These are phyloP conservation scores for Melanotaenia boesemani DNA, from an alignment of 2,797 vertebrate genomes.

Conservation along the genomic window DNA sequence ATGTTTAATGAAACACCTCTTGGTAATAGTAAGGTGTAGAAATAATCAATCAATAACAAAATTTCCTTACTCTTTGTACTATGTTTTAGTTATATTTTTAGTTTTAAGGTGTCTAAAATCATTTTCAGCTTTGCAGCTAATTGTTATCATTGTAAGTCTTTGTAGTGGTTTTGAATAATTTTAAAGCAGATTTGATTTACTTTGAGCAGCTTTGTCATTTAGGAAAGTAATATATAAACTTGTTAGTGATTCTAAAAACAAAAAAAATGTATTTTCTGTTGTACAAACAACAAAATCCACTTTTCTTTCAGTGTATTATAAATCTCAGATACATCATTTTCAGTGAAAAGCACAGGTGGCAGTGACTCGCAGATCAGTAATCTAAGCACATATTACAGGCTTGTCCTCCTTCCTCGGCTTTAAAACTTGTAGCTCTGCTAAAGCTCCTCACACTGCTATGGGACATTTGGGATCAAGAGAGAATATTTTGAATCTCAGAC, in stretches of 20 bases:
- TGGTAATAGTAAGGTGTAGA: too few relatives aligned
- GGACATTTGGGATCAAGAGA: slow-evolving; percentile 59
- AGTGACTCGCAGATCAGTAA: slow-evolving; percentile 36
- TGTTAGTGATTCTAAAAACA: neutral
- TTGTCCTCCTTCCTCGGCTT: slow-evolving; percentile 38
- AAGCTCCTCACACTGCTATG: slow-evolving; percentile 44
- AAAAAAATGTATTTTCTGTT: neutral
- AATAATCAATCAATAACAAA: too few relatives aligned
- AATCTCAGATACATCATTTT: slow-evolving; percentile 1
- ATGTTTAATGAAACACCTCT: too few relatives aligned
- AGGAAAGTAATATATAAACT: neutral
- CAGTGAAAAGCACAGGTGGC: slow-evolving; percentile 25
- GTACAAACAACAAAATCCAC: neutral
- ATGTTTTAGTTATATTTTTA: too few relatives aligned
- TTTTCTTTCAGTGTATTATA: slow-evolving; percentile 26
- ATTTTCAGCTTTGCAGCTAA: neutral
- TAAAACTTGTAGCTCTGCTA: slow-evolving; percentile 56
- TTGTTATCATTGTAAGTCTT: neutral
- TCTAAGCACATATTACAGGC: slow-evolving; percentile 47
- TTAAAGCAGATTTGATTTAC: neutral
- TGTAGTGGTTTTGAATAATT: neutral
- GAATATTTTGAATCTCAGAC: slow-evolving; percentile 53
- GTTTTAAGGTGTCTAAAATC: too few relatives aligned
- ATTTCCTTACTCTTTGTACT: too few relatives aligned
- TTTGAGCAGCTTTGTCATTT: neutral